Evolutionary conservation across 2,888 invertebrate genomes (phyloP), one percentile per base, ranked within the genome.

Genomic region (Sinopyrophorus schimmeli): DNA sequence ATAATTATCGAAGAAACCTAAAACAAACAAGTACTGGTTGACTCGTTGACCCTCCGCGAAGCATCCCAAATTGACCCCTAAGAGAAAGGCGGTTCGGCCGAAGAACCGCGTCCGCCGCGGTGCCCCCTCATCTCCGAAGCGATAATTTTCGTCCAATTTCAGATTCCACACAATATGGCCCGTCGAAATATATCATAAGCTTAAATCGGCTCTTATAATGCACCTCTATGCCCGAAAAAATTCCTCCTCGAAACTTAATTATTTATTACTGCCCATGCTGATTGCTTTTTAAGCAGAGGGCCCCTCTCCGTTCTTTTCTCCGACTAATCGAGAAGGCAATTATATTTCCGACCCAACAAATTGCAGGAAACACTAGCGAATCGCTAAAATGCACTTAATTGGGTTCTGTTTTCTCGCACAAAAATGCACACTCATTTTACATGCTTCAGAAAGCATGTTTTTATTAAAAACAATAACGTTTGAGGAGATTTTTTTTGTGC

Each of bases 1-100:
- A 69, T 72, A 72, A 72, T 72, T 72, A 72, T 70, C 69, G 61
- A 60, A 68, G 67, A 67, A 70, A 69, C 69, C 66, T 68, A 70
- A 72, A 72, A 72, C 71, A 72, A 71, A 72, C 72, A 72, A 70
- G 70, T 66, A 62, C 69, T 70, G 65, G 68, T 69, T 70, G 69
- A 70, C 69, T 69, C 62, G 68, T 55, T 69, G 69, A 69, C 69
- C 69, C 67, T 63, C 59, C 56, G 50, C 59, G 50, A 47, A 57
- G 60, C 62, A 59, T 47, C 57, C 60, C 54, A 61, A 64, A 60
- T 54, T 64, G 57, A 60, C 56, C 60, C 59, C 59, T 63, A 63
- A 47, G 49, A 41, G 55, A 41, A 9, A 30, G 41, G 42, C 42
- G 17, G 32, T 37, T 43, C 38, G 35, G 50, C 40, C 47, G 54